Evolutionary conservation across 2,113 vertebrate species (phyloP), one percentile per base, ranked within the genome.

Genomic region (Cynopterus brachyotis): DNA sequence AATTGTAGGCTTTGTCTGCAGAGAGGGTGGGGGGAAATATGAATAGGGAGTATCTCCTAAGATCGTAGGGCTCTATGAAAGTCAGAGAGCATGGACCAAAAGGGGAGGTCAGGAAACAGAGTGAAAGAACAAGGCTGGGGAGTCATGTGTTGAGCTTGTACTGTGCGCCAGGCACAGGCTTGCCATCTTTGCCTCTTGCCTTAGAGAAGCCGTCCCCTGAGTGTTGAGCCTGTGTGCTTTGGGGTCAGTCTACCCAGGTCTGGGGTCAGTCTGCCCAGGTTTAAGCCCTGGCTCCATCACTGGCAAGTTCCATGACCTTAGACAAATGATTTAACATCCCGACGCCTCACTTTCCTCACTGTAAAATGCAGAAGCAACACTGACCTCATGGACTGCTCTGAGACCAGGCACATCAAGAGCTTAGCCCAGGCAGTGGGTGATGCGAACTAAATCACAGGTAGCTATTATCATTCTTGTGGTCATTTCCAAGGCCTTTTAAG

Each of bases 291-390:
- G 70, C 78, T 24, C 30, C 55, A 9, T 28, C 3, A 1, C 35
- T 30, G 62, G 35, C 32, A 55, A 83, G 42, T 37, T 70, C 60
- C 1, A 6, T 28, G 67, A 66, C 86, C 40, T 45, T 17, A 30
- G 42, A n/a, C 45, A 59, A 62, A 10, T 2, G 22, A 5, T n/a
- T 2, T 35, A 45, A 69, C 42, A 15, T 60, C 62, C 53, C 53
- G 35, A 12, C 15, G 72, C 57, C 91, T 95, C 70, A 17, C 45
- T 96, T 42, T 92, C 62, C 45, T 80, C 47, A 16, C 91, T 57
- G 20, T 72, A 24, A 83, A 60, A 80, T 12, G 78, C 35, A 22
- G 57, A 32, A 7, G 15, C 10, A 20, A 20, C 28, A 5, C 20
- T 3, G 1, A 12, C 60, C 2, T 16, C 53, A 6, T 12, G n/a